These are phyloP conservation scores for Octopus sinensis DNA, from an alignment of 1,140 invertebrate genomes.

Conservation along the genomic window DNA sequence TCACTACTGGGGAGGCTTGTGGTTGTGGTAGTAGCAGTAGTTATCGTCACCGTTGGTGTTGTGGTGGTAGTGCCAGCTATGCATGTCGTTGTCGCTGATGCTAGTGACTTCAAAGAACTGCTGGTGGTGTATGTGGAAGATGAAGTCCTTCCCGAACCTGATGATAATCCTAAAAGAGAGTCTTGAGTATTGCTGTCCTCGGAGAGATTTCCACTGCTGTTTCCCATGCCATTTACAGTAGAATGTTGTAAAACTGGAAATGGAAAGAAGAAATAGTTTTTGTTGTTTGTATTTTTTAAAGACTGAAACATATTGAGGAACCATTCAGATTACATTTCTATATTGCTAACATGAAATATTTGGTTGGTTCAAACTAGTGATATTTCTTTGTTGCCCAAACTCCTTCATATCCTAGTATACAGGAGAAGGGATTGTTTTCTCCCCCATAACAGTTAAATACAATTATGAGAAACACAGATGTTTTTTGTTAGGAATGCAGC, in stretches of 20 bases:
- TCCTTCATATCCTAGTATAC: too few species aligned
- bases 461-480: too few species aligned
- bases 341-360: too few species aligned
- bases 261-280: too few species aligned
- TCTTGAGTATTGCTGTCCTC: slow-evolving; percentile 52
- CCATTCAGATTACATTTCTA: too few species aligned
- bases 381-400: too few species aligned
- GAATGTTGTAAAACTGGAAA: neutral
- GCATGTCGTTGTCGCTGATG: slow-evolving; percentile 13
- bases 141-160: neutral
- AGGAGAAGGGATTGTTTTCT: too few species aligned
- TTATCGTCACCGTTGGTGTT: neutral
- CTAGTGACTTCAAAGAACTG: slow-evolving; percentile 24
- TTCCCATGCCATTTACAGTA: slow-evolving; percentile 11
- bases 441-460: too few species aligned
- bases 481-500: too few species aligned
- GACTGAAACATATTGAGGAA: too few species aligned
- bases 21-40: neutral
- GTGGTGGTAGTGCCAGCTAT: neutral
- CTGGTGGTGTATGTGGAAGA: slow-evolving; percentile 24
- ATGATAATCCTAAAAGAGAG: slow-evolving; percentile 16
- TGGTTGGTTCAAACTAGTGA: too few species aligned
- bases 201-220: slow-evolving; percentile 42
- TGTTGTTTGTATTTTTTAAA: too few species aligned
- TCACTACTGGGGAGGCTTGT: neutral